A percentile compares a stretch with the other conserved stretches of the same genome.
Conservation (phyloP, 2,797 vertebrate species). For the Cryptoprocta ferox region DNA sequence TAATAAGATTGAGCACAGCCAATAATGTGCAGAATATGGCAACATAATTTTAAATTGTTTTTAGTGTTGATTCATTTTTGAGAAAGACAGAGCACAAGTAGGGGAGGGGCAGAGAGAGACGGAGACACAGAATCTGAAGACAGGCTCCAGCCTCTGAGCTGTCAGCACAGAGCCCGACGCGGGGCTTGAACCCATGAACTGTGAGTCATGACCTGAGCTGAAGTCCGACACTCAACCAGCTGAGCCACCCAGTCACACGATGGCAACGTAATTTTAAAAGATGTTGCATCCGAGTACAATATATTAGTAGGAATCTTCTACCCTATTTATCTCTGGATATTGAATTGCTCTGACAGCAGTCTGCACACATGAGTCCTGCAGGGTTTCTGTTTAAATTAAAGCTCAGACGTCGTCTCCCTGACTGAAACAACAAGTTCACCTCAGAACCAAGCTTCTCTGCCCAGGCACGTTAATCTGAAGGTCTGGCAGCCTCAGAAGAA, state of each 20-base stretch:
- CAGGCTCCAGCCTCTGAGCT: too few relatives aligned
- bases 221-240: too few relatives aligned
- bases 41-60: background rate
- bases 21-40: background rate
- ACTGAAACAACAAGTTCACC: background rate
- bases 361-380: conserved; percentile 53
- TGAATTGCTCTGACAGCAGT: conserved; percentile 70
- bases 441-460: background rate
- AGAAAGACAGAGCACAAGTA: too few relatives aligned
- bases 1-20: background rate
- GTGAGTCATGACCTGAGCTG: too few relatives aligned
- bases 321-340: conserved; percentile 45
- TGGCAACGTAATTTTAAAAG: background rate
- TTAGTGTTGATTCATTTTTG: too few relatives aligned
- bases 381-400: conserved; percentile 53
- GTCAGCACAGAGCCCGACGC: too few relatives aligned
- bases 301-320: background rate
- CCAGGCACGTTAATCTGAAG: background rate
- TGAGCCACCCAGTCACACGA: too few relatives aligned
- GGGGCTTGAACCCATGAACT: too few relatives aligned
- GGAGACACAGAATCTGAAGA: too few relatives aligned
- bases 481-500: background rate
- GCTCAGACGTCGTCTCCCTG: background rate
- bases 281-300: background rate
- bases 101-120: too few relatives aligned